Conservation (phyloP, 1,140 invertebrate genomes). For the Lepidostoma basale region DNA sequence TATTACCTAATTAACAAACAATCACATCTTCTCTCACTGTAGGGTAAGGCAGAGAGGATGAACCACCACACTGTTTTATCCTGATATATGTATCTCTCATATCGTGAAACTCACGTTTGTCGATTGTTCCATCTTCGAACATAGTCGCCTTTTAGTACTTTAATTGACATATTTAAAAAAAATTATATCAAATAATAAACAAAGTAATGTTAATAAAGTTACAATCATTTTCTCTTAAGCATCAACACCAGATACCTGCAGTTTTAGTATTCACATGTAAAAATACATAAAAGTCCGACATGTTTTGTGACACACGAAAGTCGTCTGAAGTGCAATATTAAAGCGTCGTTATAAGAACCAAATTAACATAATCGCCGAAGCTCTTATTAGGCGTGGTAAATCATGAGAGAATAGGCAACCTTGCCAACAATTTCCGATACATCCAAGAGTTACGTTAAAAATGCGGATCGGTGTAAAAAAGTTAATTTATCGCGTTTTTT, state of each 20-base stretch:
- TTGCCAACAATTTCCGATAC: not conserved
- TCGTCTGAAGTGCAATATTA: not conserved
- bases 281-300: not conserved
- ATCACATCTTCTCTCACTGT: too few relatives aligned
- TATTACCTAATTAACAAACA: too few relatives aligned
- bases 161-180: too few relatives aligned
- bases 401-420: not conserved
- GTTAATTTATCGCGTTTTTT: slow-evolving; percentile 9
- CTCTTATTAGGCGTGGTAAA: not conserved
- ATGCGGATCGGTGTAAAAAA: not conserved
- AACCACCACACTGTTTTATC: too few relatives aligned
- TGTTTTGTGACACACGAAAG: not conserved
- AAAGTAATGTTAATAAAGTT: too few relatives aligned
- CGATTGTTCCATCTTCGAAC: too few relatives aligned
- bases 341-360: not conserved
- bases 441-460: not conserved
- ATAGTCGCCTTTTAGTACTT: too few relatives aligned
- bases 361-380: not conserved
- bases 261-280: slow-evolving; percentile 6
- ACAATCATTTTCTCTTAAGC: too few relatives aligned
- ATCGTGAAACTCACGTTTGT: too few relatives aligned
- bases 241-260: slow-evolving; percentile 20
- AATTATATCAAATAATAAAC: too few relatives aligned
- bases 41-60: too few relatives aligned
- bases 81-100: too few relatives aligned